These are phyloP conservation scores for Pristionchus entomophagus DNA, from an alignment of 2,888 invertebrate species.

Conservation along the genomic window DNA sequence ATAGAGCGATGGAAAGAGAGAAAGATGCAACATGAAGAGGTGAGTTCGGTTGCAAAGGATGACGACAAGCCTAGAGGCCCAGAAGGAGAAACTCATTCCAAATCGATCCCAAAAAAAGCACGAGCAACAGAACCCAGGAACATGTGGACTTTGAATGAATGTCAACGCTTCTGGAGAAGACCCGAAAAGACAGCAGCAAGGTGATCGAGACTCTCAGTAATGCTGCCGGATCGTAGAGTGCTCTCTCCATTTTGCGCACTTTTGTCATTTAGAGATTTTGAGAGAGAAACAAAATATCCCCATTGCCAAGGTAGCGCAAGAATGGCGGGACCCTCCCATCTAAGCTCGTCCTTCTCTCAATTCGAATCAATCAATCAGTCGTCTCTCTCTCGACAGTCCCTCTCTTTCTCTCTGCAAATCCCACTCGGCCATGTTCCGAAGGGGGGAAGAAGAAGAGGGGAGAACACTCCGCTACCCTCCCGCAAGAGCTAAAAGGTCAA, in stretches of 20 bases:
- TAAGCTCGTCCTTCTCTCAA: neutral
- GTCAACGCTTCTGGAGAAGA: neutral
- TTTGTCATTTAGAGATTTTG: neutral
- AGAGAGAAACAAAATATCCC: neutral
- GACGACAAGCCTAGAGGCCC: too few species aligned
- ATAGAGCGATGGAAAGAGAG: neutral
- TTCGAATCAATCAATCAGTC: neutral
- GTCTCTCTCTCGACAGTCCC: neutral
- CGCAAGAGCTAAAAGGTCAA: neutral
- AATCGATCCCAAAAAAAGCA: neutral
- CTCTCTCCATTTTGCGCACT: too few species aligned
- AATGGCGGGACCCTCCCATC: too few species aligned
- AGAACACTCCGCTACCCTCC: neutral
- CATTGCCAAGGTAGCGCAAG: too few species aligned
- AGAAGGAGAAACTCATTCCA: too few species aligned
- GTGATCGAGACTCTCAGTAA: too few species aligned
- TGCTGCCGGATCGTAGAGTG: too few species aligned
- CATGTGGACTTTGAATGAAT: neutral
- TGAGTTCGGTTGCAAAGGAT: neutral
- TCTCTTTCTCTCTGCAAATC: conserved; percentile 20
- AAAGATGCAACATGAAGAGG: conserved; percentile 4
- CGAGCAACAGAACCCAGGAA: neutral
- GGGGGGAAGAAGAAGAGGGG: too few species aligned
- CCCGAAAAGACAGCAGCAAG: too few species aligned
- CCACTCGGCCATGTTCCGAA: neutral